These are phyloP conservation scores for Oncorhynchus nerka DNA, from an alignment of 2,113 vertebrate species.

Conservation along the genomic window DNA sequence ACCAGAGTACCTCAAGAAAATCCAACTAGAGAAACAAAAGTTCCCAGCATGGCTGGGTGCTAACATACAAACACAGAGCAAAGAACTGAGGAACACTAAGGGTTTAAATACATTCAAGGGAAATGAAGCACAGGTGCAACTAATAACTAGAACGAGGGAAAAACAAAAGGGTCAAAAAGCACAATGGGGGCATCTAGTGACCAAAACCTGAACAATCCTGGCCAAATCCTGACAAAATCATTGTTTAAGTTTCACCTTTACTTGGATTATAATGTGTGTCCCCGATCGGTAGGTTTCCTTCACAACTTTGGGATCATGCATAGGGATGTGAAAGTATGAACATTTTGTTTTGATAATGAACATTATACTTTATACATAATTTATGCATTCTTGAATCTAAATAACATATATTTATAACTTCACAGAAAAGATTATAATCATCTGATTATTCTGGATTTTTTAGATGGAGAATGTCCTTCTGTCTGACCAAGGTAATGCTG, in stretches of 20 bases:
- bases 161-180: too few species aligned
- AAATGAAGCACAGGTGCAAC: too few species aligned
- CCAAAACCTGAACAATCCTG: too few species aligned
- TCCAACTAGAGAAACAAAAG: too few species aligned
- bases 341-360: neutral
- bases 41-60: too few species aligned
- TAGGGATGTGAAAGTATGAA: slow-evolving; percentile 84
- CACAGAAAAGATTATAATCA: neutral
- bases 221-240: neutral
- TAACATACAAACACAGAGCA: too few species aligned
- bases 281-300: slow-evolving; percentile 78
- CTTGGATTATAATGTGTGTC: neutral
- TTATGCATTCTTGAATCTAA: neutral
- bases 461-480: slow-evolving; percentile 95
- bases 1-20: too few species aligned
- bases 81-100: too few species aligned
- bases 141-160: too few species aligned
- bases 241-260: neutral
- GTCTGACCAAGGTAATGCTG: slow-evolving; percentile 81
- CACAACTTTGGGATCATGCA: slow-evolving; percentile 90
- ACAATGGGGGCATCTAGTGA: too few species aligned
- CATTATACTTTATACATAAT: neutral
- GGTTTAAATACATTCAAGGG: too few species aligned
- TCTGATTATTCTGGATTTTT: slow-evolving; percentile 41
- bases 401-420: neutral